These are phyloP conservation scores for Cyclura pinguis DNA, from an alignment of 2,797 vertebrate species.

Conservation along the genomic window DNA sequence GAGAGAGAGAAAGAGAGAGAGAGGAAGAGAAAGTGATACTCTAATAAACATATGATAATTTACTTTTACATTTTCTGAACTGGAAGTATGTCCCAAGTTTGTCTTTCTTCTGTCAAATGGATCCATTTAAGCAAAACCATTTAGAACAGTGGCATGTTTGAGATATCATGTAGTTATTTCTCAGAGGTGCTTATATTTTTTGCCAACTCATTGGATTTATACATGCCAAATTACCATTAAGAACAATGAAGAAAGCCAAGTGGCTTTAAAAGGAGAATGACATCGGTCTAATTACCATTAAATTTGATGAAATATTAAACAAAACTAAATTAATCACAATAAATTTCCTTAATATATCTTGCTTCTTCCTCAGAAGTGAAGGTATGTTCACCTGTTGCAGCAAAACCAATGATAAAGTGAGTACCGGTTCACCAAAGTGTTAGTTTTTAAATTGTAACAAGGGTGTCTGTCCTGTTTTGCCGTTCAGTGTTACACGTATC, in stretches of 20 bases:
- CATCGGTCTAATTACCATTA: too few relatives aligned
- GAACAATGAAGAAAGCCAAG: not conserved
- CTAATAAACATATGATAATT: too few relatives aligned
- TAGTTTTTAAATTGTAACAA: not conserved
- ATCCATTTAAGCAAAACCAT: too few relatives aligned
- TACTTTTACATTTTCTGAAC: too few relatives aligned
- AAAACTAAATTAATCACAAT: too few relatives aligned
- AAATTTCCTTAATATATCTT: too few relatives aligned
- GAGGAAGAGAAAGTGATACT: too few relatives aligned
- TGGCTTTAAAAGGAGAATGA: not conserved
- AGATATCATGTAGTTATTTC: not conserved
- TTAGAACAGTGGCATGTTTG: not conserved
- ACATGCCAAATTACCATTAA: not conserved
- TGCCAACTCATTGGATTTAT: not conserved
- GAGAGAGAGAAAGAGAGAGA: too few relatives aligned
- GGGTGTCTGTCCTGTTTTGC: not conserved
- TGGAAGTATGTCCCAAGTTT: too few relatives aligned
- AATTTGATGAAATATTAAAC: too few relatives aligned
- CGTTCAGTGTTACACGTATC: not conserved
- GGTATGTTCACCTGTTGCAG: not conserved
- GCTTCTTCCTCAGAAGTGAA: too few relatives aligned
- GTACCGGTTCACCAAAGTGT: not conserved
- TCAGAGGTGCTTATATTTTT: not conserved
- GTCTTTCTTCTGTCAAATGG: too few relatives aligned
- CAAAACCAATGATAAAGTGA: not conserved